phyloP scores from a whole-genome alignment of 2,113 vertebrate species.

The Alligator sinensis region DNA sequence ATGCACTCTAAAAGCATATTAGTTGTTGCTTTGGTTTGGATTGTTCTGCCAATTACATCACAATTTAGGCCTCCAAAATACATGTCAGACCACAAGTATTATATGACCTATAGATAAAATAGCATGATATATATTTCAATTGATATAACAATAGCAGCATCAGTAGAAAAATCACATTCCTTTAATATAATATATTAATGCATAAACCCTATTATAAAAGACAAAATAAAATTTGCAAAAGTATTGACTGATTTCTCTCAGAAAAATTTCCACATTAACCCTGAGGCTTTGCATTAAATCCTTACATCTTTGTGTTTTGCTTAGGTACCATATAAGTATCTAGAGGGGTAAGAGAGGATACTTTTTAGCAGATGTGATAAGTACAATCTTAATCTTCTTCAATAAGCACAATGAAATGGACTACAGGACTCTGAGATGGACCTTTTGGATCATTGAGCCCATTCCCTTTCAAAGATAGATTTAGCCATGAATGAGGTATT shows the following conservation, averaged over 20 bases:
- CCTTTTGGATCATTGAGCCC: neutral
- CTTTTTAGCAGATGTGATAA: neutral
- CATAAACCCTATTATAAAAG: neutral
- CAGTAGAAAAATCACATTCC: constrained; percentile 16
- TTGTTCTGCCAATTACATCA: constrained; percentile 58
- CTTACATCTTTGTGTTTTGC: neutral
- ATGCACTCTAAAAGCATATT: constrained; percentile 55
- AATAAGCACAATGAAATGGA: neutral
- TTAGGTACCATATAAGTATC: neutral
- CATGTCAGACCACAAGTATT: constrained; percentile 50
- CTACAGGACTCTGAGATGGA: neutral
- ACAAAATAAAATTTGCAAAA: neutral
- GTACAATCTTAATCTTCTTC: neutral
- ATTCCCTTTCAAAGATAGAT: neutral
- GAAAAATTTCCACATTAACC: neutral
- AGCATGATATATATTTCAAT: constrained; percentile 50
- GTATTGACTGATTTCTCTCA: neutral
- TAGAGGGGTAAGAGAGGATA: neutral
- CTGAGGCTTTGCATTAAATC: neutral
- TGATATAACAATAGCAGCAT: constrained; percentile 42
- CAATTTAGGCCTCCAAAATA: constrained; percentile 70
- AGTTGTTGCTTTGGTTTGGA: constrained; percentile 48
- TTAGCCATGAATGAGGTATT: neutral
- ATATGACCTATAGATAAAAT: constrained; percentile 67
- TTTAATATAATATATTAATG: neutral